These are phyloP conservation scores for Dasypolia templi DNA, from an alignment of 2,888 invertebrate species.

Conservation along the genomic window DNA sequence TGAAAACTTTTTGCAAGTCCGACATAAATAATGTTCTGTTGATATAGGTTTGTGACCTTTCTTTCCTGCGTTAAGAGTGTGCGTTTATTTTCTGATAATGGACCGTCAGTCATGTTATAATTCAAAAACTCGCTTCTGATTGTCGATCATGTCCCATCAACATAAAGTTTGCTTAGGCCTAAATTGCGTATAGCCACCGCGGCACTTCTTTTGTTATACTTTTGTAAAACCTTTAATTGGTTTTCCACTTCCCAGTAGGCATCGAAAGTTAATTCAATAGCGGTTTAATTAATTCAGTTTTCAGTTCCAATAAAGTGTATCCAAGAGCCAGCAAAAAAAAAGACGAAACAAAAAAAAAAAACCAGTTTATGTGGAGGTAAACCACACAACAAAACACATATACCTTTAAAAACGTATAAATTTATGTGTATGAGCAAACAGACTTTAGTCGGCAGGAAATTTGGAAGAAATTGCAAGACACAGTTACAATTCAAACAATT, in stretches of 20 bases:
- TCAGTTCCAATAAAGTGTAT: conserved; percentile 4
- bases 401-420: background rate
- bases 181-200: background rate
- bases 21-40: background rate
- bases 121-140: background rate
- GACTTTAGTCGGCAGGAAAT: background rate
- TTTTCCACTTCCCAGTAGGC: conserved; percentile 2
- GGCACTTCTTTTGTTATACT: conserved; percentile 1
- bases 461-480: background rate
- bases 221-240: conserved; percentile 18
- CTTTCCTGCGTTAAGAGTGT: background rate
- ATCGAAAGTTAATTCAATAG: conserved; percentile 18
- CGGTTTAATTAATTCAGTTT: conserved; percentile 33
- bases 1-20: conserved; percentile 1
- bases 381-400: background rate
- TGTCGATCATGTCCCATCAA: background rate
- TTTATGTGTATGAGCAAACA: background rate
- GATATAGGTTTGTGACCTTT: background rate
- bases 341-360: too few species aligned
- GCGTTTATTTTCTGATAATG: background rate
- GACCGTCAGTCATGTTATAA: background rate
- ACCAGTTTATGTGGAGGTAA: too few species aligned
- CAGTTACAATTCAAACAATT: conserved; percentile 5
- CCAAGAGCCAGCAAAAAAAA: background rate
- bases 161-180: background rate